Evolutionary conservation across 2,113 vertebrate species (phyloP), one percentile per base, ranked within the genome.

Genomic region (Macquaria ambigua): DNA sequence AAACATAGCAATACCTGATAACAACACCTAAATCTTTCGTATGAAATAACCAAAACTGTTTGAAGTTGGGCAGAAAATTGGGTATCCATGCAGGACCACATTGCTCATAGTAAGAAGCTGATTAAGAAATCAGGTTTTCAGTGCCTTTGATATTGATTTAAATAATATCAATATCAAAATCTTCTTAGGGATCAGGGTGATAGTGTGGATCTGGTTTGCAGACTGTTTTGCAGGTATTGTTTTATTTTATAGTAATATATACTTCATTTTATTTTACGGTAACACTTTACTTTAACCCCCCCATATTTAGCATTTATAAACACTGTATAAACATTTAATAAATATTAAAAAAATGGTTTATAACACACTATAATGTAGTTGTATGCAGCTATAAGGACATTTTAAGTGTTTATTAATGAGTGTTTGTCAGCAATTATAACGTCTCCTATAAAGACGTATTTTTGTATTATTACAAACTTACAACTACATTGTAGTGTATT

Each of bases 131-230:
- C 23, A 46, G 21, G 64, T 46, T 67, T 67, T 67, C 1, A 39
- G 23, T 37, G n/a, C 55, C 31, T 25, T 28, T 39, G 8, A 69
- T 52, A 58, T 73, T 12, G 12, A 34, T 46, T n/a, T 37, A 20
- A 79, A 46, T 69, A n/a, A n/a, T n/a, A n/a, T n/a, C 23, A 61
- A 80, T 39, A 52, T 58, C 25, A 28, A 28, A 28, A 4, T 79
- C 28, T 14, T 28, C 4, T 71, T 34, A 34, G 28, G 31, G 21
- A 50, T 80, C n/a, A 43, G 48, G 34, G 21, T 39, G 20, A 39
- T 70, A 7, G 66, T 59, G 28, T 62, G 9, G 23, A 53, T 31
- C 4, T 23, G 34, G 46, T n/a, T n/a, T n/a, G n/a, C n/a, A n/a
- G n/a, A 28, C 4, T 73, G 3, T 21, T 67, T 15, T 41, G 10